phyloP scores from a whole-genome alignment of 2,888 invertebrate genomes.

The Noctua pronuba region DNA sequence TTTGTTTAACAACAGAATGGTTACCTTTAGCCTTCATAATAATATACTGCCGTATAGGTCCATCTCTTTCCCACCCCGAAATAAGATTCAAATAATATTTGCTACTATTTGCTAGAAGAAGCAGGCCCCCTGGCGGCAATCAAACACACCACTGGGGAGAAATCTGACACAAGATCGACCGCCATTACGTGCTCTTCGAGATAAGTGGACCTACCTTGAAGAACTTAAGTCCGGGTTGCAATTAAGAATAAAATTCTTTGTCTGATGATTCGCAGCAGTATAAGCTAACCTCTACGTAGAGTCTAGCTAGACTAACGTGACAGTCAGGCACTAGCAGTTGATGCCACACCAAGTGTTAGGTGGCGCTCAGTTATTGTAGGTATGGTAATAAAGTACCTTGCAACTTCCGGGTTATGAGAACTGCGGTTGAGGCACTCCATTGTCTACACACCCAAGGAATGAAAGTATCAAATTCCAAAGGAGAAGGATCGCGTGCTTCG shows the following conservation, averaged over 20 bases:
- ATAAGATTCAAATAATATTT: background rate
- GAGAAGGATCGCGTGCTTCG: constrained; percentile 52
- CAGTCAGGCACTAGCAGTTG: background rate
- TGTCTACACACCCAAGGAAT: constrained; percentile 77
- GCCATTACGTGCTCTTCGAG: background rate
- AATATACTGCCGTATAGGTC: too few species aligned
- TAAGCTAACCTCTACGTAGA: background rate
- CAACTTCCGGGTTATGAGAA: constrained; percentile 61
- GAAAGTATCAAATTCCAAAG: constrained; percentile 75
- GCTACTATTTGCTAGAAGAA: too few species aligned
- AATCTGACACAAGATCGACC: background rate
- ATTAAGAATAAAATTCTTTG: background rate
- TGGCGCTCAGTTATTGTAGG: background rate
- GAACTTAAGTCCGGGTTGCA: background rate
- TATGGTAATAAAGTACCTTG: constrained; percentile 63
- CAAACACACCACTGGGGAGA: too few species aligned
- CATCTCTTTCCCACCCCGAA: background rate
- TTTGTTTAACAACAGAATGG: background rate
- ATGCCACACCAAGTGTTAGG: background rate
- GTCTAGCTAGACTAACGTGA: background rate
- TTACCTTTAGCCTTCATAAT: background rate
- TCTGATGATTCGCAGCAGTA: background rate
- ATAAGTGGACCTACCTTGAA: background rate
- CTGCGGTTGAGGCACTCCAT: constrained; percentile 64
- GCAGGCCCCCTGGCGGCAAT: too few species aligned